Conservation (phyloP, 2,113 vertebrate species). For the Tenrec ecaudatus region DNA sequence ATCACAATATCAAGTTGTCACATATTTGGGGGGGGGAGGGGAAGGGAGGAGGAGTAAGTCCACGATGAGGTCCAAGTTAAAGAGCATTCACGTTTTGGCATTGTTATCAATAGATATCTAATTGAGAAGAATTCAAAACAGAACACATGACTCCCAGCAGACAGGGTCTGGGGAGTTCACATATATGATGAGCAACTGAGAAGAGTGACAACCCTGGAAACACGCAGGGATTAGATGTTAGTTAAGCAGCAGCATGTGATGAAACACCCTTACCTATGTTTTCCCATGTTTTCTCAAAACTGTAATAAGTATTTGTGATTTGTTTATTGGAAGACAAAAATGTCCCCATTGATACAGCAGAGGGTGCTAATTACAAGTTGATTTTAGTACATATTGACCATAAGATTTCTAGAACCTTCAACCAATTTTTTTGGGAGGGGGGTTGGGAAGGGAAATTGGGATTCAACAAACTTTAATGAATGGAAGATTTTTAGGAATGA, state of each 20-base stretch:
- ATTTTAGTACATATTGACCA: background rate
- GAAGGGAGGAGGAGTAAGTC: too few relatives aligned
- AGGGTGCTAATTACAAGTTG: background rate
- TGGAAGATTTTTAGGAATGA: background rate
- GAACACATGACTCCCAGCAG: background rate
- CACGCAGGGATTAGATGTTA: background rate
- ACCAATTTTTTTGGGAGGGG: background rate
- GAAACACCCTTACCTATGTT: background rate
- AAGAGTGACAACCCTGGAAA: background rate
- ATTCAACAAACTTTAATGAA: background rate
- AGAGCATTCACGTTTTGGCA: background rate
- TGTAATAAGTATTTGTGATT: background rate
- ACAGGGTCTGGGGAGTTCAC: background rate
- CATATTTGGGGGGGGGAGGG: too few relatives aligned
- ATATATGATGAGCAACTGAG: background rate
- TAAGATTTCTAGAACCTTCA: background rate
- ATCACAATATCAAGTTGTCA: too few relatives aligned
- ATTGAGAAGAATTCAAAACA: background rate
- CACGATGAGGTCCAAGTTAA: background rate
- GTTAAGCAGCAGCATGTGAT: background rate
- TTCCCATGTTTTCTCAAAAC: background rate
- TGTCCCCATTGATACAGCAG: background rate
- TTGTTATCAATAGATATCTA: background rate
- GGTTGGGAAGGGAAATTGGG: background rate
- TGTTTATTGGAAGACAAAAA: background rate